phyloP scores from a whole-genome alignment of 1,140 invertebrate species.

The Microplitis demolitor region DNA sequence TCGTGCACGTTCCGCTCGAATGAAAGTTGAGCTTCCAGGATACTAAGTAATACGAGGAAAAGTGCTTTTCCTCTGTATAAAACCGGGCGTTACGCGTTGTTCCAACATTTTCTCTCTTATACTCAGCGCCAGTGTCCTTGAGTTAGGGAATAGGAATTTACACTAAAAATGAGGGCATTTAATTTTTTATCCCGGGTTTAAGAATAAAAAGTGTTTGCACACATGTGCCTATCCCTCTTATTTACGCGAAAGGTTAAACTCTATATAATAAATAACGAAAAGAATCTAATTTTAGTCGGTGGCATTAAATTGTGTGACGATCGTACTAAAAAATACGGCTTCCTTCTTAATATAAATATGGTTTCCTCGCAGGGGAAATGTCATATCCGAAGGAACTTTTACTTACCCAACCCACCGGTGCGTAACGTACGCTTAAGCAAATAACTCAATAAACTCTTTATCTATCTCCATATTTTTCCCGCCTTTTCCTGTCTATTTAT shows the following conservation, averaged over 20 bases:
- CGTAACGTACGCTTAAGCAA: too few relatives aligned
- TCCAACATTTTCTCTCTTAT: neutral
- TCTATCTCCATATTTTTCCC: too few relatives aligned
- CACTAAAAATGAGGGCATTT: neutral
- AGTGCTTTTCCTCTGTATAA: constrained; percentile 42
- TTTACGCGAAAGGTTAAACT: too few relatives aligned
- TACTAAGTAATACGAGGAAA: constrained; percentile 59
- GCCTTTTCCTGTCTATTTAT: too few relatives aligned
- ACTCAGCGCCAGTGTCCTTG: too few relatives aligned
- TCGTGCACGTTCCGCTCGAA: constrained; percentile 21
- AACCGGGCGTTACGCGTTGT: constrained; percentile 13
- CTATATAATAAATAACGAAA: constrained; percentile 22
- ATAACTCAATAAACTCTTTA: too few relatives aligned
- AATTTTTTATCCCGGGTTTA: neutral
- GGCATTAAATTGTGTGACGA: neutral
- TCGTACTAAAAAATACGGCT: constrained; percentile 26
- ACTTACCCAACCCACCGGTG: too few relatives aligned
- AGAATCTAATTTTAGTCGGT: constrained; percentile 4
- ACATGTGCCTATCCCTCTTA: neutral
- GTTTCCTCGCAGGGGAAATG: constrained; percentile 10
- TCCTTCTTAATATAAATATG: constrained; percentile 42
- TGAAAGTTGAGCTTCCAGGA: constrained; percentile 29
- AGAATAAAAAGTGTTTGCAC: neutral
- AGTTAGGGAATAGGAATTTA: too few relatives aligned
- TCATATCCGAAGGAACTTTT: too few relatives aligned